Conservation (phyloP, 2,888 invertebrate species). For the Oscheius myriophilus region DNA sequence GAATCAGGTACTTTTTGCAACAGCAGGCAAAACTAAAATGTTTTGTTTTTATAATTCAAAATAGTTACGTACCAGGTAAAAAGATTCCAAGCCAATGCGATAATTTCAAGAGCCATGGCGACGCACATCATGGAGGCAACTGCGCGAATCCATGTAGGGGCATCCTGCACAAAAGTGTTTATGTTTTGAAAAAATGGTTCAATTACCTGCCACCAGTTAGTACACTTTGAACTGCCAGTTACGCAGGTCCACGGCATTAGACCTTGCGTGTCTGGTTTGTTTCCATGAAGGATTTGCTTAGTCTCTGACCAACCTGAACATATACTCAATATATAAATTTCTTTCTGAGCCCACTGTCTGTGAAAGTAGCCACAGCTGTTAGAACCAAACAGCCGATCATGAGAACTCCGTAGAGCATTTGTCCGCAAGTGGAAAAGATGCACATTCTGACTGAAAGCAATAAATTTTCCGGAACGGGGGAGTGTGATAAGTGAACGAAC, state of each 20-base stretch:
- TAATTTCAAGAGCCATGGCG: constrained; percentile 39
- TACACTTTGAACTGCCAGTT: background rate
- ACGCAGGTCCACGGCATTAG: constrained; percentile 29
- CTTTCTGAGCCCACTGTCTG: constrained; percentile 33
- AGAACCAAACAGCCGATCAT: constrained; percentile 46
- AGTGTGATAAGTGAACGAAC: too few relatives aligned
- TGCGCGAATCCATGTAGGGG: constrained; percentile 9
- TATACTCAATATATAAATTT: background rate
- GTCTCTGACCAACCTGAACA: constrained; percentile 8
- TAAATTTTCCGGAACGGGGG: too few relatives aligned
- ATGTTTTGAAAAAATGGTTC: background rate
- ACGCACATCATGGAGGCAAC: constrained; percentile 39
- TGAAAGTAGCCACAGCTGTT: constrained; percentile 46
- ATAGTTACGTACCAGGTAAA: constrained; percentile 34
- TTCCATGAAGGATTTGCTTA: background rate
- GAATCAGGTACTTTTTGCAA: constrained; percentile 55
- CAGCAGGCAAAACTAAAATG: constrained; percentile 43
- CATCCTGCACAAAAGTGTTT: background rate
- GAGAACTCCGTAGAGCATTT: constrained; percentile 52
- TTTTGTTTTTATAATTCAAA: too few relatives aligned
- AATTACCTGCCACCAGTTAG: constrained; percentile 28
- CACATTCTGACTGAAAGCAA: constrained; percentile 20
- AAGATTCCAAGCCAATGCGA: constrained; percentile 47
- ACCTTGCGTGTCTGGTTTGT: constrained; percentile 4
- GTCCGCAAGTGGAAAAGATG: constrained; percentile 43